Base-by-base conservation (phyloP, 2,113 vertebrate genomes). In the Gadus macrocephalus region DNA sequence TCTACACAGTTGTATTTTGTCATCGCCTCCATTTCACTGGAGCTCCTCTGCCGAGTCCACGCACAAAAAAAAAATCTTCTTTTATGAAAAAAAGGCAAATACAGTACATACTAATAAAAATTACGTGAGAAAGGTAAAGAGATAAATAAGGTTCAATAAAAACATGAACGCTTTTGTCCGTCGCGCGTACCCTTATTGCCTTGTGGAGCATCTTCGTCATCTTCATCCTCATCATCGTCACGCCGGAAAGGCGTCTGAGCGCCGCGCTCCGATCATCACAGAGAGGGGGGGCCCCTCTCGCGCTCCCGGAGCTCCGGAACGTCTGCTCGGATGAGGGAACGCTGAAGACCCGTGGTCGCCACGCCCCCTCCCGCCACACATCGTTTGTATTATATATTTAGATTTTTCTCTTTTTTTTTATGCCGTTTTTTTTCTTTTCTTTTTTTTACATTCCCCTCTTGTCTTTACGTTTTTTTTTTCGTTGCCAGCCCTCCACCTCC, bases 61-160 rank as follows among this genome's bases (percentile, higher is more conserved):
- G 22, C 75, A 67, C 69, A 83, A 71, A 69, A 70, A 81, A 73
- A 58, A 12, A 62, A 61, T 66, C 6, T 11, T 49, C 71, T 22
- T 75, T 73, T 53, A 73, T 77, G 71, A 72, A 86, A 88, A 89
- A 72, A 74, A 38, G 56, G 69, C 75, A 71, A 62, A 62, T 62
- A 81, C 42, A 49, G 42, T 69, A 75, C 38, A 79, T 78, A 76
- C 81, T 64, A 68, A 73, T 74, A 81, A 84, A 85, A 49, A 49
- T 80, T 71, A 25, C 72, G 59, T 70, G 69, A 77, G n/a, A 53
- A 77, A 81, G 83, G 77, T 69, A 81, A 81, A 25, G 22, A 25
- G 74, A 71, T 73, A 72, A 82, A 74, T 81, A 81, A 83, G 78
- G 83, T 84, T 88, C 85, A 81, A 86, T 85, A 86, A 89, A 86